These are phyloP conservation scores for Acromyrmex echinatior DNA, from an alignment of 1,140 invertebrate species.

Conservation along the genomic window DNA sequence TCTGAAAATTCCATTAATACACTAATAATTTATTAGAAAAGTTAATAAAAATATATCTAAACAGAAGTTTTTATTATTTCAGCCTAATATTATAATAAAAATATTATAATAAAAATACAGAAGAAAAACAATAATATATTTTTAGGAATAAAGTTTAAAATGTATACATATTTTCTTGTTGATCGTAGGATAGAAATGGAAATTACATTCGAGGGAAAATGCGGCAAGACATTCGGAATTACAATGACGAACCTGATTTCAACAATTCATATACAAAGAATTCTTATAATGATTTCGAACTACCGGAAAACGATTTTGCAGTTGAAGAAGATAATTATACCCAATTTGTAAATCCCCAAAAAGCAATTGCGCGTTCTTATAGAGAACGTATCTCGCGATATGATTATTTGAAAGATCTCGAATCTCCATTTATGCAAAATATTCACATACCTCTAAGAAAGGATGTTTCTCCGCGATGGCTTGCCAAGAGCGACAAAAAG, in stretches of 20 bases:
- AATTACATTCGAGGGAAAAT: background rate
- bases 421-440: background rate
- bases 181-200: background rate
- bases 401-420: background rate
- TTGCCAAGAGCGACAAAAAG: background rate
- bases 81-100: no score
- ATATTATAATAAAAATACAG: no score
- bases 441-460: background rate
- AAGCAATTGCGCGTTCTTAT: background rate
- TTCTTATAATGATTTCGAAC: slow-evolving; percentile 5
- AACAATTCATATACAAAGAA: background rate
- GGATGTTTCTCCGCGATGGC: background rate
- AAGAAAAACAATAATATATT: no score
- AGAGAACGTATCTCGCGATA: background rate
- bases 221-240: background rate
- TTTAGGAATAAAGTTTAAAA: no score
- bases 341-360: slow-evolving; percentile 1
- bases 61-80: no score
- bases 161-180: background rate
- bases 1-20: no score
- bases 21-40: no score
- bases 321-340: background rate
- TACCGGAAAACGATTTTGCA: background rate
- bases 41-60: no score
- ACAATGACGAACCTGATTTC: background rate